phyloP scores from a whole-genome alignment of 1,140 invertebrate genomes.

The Frieseomelitta varia region DNA sequence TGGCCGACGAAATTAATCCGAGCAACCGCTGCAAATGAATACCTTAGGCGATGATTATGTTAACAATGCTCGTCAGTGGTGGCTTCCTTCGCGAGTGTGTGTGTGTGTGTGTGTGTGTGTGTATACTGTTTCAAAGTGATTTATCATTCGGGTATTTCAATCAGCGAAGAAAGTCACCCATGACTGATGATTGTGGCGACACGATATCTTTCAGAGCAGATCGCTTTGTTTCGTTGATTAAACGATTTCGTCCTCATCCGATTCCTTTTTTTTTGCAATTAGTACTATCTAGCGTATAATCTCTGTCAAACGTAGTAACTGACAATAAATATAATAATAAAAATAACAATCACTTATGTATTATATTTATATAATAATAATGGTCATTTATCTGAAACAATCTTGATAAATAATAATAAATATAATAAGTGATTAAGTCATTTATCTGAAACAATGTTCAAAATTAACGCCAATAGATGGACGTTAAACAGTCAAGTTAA shows the following conservation, averaged over 20 bases:
- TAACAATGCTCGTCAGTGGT: constrained; percentile 15
- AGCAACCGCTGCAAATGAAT: background rate
- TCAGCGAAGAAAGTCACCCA: constrained; percentile 7
- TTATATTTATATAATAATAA: too few relatives aligned
- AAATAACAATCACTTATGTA: too few relatives aligned
- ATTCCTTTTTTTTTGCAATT: background rate
- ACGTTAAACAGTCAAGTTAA: background rate
- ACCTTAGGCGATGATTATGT: background rate
- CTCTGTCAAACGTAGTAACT: too few relatives aligned
- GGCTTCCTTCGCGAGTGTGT: too few relatives aligned
- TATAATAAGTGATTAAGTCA: too few relatives aligned
- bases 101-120: too few relatives aligned
- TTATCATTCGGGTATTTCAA: background rate
- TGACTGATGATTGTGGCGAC: background rate
- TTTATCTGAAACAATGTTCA: background rate
- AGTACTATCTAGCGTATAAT: background rate
- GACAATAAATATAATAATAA: background rate
- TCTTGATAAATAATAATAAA: too few relatives aligned
- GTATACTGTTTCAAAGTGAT: background rate
- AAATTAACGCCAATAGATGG: background rate
- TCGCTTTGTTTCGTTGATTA: background rate
- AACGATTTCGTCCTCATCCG: background rate
- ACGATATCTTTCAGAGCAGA: constrained; percentile 22
- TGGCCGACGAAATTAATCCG: background rate
- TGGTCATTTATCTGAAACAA: background rate